A percentile compares a stretch with the other conserved stretches of the same genome.
Evolutionary conservation across 2,113 vertebrate genomes (phyloP).

Genomic region (Microcebus lehilahytsara): DNA sequence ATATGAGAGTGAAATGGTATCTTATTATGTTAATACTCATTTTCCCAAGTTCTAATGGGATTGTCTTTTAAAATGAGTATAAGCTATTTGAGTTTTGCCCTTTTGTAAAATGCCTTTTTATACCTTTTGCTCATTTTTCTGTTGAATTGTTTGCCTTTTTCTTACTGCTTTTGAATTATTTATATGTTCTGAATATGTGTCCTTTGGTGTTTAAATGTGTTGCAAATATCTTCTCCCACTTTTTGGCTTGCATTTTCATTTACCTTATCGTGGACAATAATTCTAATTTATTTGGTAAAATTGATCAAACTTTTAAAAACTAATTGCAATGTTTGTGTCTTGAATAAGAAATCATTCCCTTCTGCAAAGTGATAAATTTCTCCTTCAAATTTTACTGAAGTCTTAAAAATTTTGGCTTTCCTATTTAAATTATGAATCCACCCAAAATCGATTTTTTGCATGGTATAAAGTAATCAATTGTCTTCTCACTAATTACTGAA

Average conservation of each 20-base stretch:
- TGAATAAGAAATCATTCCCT: neutral
- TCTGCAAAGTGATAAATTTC: neutral
- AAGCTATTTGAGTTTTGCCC: neutral
- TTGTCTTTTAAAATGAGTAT: neutral
- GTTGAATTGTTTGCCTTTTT: neutral
- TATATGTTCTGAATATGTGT: neutral
- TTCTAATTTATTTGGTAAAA: neutral
- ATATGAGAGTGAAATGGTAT: neutral
- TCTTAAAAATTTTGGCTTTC: neutral
- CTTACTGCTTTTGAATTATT: neutral
- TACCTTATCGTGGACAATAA: neutral
- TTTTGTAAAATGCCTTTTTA: neutral
- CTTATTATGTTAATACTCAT: neutral
- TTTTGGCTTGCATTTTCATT: neutral
- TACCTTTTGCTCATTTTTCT: neutral
- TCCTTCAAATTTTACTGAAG: neutral
- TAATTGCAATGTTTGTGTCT: neutral
- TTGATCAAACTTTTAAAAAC: neutral
- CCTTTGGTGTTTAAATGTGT: neutral
- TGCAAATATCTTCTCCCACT: neutral
- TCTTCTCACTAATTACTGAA: neutral
- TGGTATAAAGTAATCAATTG: neutral
- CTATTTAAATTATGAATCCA: slow-evolving; percentile 6
- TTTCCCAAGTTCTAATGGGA: neutral
- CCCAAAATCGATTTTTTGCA: neutral